Conservation (phyloP, 2,113 vertebrate species). For the Carassius carassius region DNA sequence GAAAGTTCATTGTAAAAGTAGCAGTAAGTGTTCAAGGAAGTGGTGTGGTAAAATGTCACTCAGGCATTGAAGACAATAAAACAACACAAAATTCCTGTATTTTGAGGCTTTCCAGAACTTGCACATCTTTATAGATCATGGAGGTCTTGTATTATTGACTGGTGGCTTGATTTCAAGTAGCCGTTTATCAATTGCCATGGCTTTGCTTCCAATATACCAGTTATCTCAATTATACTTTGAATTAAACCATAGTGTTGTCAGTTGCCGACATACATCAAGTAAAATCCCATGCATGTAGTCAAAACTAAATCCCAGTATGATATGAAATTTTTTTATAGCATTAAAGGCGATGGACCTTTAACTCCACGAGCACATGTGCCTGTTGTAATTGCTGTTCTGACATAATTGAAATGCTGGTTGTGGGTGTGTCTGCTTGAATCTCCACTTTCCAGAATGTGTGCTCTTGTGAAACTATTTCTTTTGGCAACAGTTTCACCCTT, state of each 20-base stretch:
- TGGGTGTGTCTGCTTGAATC: no score
- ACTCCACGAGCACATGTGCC: no score
- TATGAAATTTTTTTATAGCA: no score
- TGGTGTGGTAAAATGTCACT: no score
- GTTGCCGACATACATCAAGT: neutral
- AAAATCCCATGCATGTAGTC: constrained; percentile 2
- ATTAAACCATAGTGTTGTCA: neutral
- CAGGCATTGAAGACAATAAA: neutral
- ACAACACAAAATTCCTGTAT: neutral
- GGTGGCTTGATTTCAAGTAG: neutral
- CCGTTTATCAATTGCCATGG: neutral
- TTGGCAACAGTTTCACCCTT: no score
- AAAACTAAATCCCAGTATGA: neutral
- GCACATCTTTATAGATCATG: neutral
- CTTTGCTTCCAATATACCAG: neutral
- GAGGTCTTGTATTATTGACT: constrained; percentile 1
- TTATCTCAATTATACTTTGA: neutral
- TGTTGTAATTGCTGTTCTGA: no score
- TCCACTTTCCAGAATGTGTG: no score
- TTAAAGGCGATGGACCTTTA: no score
- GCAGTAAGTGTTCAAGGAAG: neutral
- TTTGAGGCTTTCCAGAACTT: neutral
- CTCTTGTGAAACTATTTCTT: no score
- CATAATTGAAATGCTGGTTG: no score
- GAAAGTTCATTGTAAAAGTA: no score